Base-by-base conservation (phyloP, 2,797 vertebrate genomes). In the Gymnodraco acuticeps region DNA sequence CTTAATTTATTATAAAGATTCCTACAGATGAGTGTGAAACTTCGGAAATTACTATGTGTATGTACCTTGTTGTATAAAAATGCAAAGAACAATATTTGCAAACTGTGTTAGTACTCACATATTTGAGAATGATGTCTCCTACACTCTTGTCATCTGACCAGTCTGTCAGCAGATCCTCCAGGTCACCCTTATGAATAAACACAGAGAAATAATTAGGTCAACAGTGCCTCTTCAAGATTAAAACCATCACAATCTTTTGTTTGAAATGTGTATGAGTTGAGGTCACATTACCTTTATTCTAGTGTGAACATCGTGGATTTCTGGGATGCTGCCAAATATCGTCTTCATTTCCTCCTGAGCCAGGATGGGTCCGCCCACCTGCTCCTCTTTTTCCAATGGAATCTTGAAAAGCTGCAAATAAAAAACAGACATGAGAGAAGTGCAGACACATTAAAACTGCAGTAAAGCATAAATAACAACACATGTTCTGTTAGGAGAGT, bases 311-410 rank as follows among this genome's bases (percentile, higher is more conserved):
- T 99, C 98, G 70, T 97, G 96, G 87, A 99, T 99, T 83, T 99
- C 98, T 53, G 98, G 98, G 85, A 99, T 99, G 90, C 97, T 97
- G 89, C 98, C 97, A 87, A 99, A 99, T 88, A 99, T 99, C 1
- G 98, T 98, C 89, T 99, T 99, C 27, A 99, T 96, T 90, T 99
- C 98, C 88, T 99, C 98, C 72, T 95, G 96, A 52, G 98, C 98
- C 86, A 99, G 95, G 80, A 99, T 98, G 43, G 98, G 98, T 20
- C 98, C 98, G 10, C 98, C 98, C 20, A 99, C 95, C 52, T 99
- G 98, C 11, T 95, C 97, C 78, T 99, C 98, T 77, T 97, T 98
- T 77, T 99, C 98, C 90, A 99, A 14, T 0, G 98, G 98, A 89
- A 97, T 83, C 78, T 99, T 97, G 93, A 99, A 99, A 77, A 99